Evolutionary conservation across 2,888 invertebrate genomes (phyloP).

Genomic region (Ctenicera cuprea): DNA sequence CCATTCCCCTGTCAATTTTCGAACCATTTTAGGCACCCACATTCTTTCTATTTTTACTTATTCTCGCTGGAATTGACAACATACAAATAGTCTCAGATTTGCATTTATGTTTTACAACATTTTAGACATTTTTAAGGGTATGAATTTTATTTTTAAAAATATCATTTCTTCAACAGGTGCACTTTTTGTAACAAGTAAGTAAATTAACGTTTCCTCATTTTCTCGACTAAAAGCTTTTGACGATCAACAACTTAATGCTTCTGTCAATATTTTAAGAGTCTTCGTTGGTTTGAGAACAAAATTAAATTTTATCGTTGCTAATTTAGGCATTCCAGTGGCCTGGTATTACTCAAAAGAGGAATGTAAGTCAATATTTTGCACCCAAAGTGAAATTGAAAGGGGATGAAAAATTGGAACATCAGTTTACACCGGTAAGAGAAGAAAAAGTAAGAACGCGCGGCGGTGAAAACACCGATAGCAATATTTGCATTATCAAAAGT

Average conservation of each 20-base stretch:
- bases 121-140: too few species aligned
- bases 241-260: slow-evolving; percentile 16
- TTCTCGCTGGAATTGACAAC: too few species aligned
- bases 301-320: slow-evolving; percentile 25
- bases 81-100: too few species aligned
- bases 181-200: background rate
- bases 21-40: too few species aligned
- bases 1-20: too few species aligned
- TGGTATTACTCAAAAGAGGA: slow-evolving; percentile 8
- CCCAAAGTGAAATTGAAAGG: slow-evolving; percentile 14
- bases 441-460: background rate
- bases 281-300: slow-evolving; percentile 15
- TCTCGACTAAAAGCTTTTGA: background rate
- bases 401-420: slow-evolving; percentile 27
- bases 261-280: slow-evolving; percentile 9
- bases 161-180: too few species aligned
- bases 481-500: slow-evolving; percentile 19
- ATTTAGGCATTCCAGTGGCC: slow-evolving; percentile 20
- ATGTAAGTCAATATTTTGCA: slow-evolving; percentile 21
- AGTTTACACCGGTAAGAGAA: background rate
- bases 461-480: slow-evolving; percentile 9
- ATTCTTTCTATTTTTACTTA: too few species aligned
- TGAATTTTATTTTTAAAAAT: too few species aligned
- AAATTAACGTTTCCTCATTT: slow-evolving; percentile 3
- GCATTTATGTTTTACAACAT: too few species aligned